Evolutionary conservation across 53 echinoderm and acorn worm species (phyloP), one percentile per base, ranked within the genome.

Genomic region (Henricia sp.): DNA sequence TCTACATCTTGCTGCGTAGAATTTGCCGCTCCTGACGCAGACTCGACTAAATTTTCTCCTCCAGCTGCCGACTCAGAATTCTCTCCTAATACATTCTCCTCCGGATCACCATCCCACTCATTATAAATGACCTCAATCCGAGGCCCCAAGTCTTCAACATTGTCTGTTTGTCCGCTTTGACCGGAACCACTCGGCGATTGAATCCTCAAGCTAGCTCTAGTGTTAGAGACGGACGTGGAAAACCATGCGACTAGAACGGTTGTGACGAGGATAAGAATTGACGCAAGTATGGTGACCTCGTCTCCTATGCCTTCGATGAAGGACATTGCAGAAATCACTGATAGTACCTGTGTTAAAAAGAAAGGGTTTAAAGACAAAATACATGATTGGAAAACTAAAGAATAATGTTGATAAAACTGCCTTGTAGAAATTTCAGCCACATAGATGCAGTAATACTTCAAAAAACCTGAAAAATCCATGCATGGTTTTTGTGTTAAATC

Each of bases 271-370:
- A 90, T 75, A 62, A 99, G 83, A 60, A 94, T 63, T 12, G 90
- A 71, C 32, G 85, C 83, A 17, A 90, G 57, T 28, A 99, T 84
- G n/a, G 91, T 99, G 29, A 99, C 86, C 73, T 99, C 99, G 87
- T 99, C 99, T 28, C 99, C 99, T 6, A 99, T 76, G 37, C 99
- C 99, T 83, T 99, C 99, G 20, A 99, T 99, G 13, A 99, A 82
- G 30, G 92, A 55, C 99, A 99, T 99, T 20, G 25, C 62, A 16
- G 29, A 53, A 71, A 3, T n/a, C n/a, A n/a, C n/a, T n/a, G n/a
- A n/a, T n/a, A n/a, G n/a, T n/a, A n/a, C n/a, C n/a, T n/a, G n/a
- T n/a, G n/a, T n/a, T n/a, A n/a, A 14, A 46, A 46, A 14, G 48
- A 46, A 46, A 46, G n/a, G n/a, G n/a, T n/a, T n/a, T n/a, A n/a